Evolutionary conservation across 2,888 invertebrate species (phyloP).

Genomic region (Heliconius aoede): DNA sequence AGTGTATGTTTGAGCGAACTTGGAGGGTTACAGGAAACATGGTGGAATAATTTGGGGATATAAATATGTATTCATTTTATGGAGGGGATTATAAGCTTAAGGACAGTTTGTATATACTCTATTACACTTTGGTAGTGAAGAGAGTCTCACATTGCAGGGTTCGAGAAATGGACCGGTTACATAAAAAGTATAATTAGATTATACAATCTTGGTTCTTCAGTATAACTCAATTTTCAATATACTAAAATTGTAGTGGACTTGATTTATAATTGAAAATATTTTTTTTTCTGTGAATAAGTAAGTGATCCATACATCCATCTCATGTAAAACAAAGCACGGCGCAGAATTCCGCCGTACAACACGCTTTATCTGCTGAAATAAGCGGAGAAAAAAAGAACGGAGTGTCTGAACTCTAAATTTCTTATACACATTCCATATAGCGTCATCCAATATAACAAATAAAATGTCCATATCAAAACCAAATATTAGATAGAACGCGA

Average conservation of each 20-base stretch:
- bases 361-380: neutral
- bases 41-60: constrained; percentile 17
- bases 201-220: no score
- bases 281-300: no score
- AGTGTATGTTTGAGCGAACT: neutral
- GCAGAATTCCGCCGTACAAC: neutral
- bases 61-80: neutral
- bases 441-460: no score
- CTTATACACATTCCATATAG: no score
- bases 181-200: no score
- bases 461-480: constrained; percentile 13
- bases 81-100: neutral
- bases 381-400: neutral
- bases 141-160: no score
- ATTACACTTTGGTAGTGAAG: no score
- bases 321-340: neutral
- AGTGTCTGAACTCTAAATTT: neutral
- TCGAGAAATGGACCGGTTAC: no score
- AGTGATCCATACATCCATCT: no score
- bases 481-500: constrained; percentile 10
- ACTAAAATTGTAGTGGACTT: no score
- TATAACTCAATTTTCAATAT: no score
- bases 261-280: no score
- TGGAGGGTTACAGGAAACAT: neutral
- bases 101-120: neutral